Evolutionary conservation across 2,113 vertebrate genomes (phyloP).

Genomic region (Psettodes erumei): DNA sequence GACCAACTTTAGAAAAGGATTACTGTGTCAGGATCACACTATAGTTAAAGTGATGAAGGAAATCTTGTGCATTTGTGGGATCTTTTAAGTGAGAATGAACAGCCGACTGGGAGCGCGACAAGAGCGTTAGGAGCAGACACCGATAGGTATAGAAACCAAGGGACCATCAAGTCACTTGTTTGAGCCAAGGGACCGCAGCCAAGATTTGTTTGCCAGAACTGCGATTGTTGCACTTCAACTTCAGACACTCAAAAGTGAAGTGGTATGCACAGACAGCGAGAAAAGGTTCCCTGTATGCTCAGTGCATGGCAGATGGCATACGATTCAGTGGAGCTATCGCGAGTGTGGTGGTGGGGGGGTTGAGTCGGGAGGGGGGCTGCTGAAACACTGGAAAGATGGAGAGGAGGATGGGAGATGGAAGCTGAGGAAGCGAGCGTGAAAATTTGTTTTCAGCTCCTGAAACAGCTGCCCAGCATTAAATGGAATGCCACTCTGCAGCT

Average conservation of each 20-base stretch:
- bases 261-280: conserved; percentile 31
- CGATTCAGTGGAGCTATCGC: conserved; percentile 36
- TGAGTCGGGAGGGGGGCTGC: conserved; percentile 2
- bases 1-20: conserved; percentile 11
- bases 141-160: conserved; percentile 48
- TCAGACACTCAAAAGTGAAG: conserved; percentile 39
- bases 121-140: conserved; percentile 20
- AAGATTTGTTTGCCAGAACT: conserved; percentile 43
- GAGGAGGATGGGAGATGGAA: background rate
- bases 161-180: conserved; percentile 64
- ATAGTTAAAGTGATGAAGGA: conserved; percentile 10
- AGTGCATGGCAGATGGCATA: conserved; percentile 59
- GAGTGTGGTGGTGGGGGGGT: conserved; percentile 21
- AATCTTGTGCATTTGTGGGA: conserved; percentile 15
- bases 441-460: conserved; percentile 28
- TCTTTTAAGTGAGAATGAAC: conserved; percentile 23
- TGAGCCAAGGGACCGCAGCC: conserved; percentile 31
- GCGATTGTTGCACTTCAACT: conserved; percentile 42
- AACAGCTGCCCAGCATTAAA: conserved; percentile 13
- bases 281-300: conserved; percentile 52
- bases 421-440: background rate
- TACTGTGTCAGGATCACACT: conserved; percentile 30
- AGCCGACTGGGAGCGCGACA: background rate
- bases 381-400: conserved; percentile 24
- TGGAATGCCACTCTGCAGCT: conserved; percentile 20